Base-by-base conservation (phyloP, 1,140 invertebrate genomes). In the Procambarus virginalis region DNA sequence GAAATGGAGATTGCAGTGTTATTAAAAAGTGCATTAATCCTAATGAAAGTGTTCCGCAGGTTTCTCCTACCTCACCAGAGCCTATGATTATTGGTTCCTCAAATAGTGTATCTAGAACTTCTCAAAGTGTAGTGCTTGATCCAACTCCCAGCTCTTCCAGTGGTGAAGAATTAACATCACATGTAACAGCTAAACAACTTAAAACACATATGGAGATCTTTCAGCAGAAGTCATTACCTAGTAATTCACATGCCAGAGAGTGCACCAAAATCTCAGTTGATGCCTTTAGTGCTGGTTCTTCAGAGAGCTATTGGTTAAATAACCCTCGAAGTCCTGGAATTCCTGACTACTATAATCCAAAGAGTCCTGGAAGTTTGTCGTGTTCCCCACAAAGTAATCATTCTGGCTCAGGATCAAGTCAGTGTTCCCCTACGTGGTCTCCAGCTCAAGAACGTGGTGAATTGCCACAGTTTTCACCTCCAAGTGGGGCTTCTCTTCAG, bases 331-430 rank as follows among this genome's bases (percentile, higher is more conserved):
- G n/a, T 58, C 77, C 46, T 9, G 17, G 5, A 5, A n/a, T 46
- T 22, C 4, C 8, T 8, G 34, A 17, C 34, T 64, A 89, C 70
- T 49, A 45, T 34, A 64, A 73, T 68, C 80, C 81, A n/a, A 77
- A 49, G 58, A 89, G 81, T 84, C 75, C 87, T 68, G 81, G 60
- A 60, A 89, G 87, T 68, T 4, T 89, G 12, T 89, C 87, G 1
- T 89, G 87, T 55, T 89, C 87, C 9, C 87, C 87, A 5, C 46
- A 49, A 12, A 89, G 87, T 60, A 70, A 77, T 45, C 82, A 78
- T 8, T 84, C 87, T 22, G 46, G 55, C 22, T 77, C 79, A n/a
- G 81, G 46, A n/a, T 84, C 81, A 3, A 64, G 58, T 34, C 87
- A 84, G 2, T 73, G 58, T 9, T 89, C 87, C 2, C 75, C 87